Base-by-base conservation (phyloP, 1,140 invertebrate species). In the Brachionus koreanus region DNA sequence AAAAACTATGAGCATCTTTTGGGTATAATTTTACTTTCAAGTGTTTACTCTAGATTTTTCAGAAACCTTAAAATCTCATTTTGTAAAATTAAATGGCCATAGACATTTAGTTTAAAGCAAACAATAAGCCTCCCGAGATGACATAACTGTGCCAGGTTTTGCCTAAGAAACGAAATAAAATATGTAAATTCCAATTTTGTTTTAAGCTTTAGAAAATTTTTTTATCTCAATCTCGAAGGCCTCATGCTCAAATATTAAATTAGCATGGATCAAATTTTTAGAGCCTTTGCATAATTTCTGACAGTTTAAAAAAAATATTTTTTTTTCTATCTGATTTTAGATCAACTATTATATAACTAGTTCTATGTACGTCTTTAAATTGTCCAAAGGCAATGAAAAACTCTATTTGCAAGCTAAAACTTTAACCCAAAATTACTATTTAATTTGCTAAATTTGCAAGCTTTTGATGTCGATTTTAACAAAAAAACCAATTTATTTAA, bases 401-500 rank as follows among this genome's bases (percentile, higher is more conserved):
- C 5, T 10, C n/a, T 57, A 19, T 57, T 57, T 57, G 49, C 19
- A 57, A 57, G 9, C 49, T 19, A 57, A 57, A 57, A 57, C 49
- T 57, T 23, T 57, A 57, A 57, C 49, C 49, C 16, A 69, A 42
- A 39, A 69, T 69, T 42, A 39, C 37, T 69, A 67, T 37, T 69
- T 69, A 9, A 29, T 37, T 69, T 69, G 13, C 16, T 39, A 19
- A 39, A 12, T 25, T 69, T 69, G 10, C 65, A 37, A 37, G 33
- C 37, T 42, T 69, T 69, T 33, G 33, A 13, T 69, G 63, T 65
- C n/a, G 65, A 69, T 39, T 42, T 39, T 16, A 39, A 69, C 65
- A 69, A 69, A 69, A n/a, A 57, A 69, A 69, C 37, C 65, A 69
- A 69, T 69, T 69, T 39, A 69, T 69, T 69, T 69, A 69, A 69